Base-by-base conservation (phyloP, 2,113 vertebrate genomes). In the Heloderma charlesbogerti region DNA sequence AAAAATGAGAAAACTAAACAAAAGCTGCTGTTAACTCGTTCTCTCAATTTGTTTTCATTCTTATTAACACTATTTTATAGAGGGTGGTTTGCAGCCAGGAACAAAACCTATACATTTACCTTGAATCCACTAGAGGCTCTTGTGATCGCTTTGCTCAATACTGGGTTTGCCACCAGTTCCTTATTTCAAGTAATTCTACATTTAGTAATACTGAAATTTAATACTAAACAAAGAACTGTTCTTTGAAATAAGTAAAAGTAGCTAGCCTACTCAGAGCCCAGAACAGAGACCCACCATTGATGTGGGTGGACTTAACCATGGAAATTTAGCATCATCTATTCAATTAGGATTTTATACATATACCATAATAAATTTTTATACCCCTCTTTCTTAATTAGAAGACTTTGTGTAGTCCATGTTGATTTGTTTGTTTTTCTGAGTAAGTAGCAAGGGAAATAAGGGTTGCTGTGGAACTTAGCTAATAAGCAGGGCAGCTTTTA, bases 311-410 rank as follows among this genome's bases (percentile, higher is more conserved):
- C 29, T 6, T 31, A 66, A 88, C 6, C 77, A n/a, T 57, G n/a
- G 54, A 27, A 37, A 77, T 48, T 78, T n/a, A 48, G 43, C 57
- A 80, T 13, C 10, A 45, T 45, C 29, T 86, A 10, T 27, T 72
- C 87, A 37, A 6, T 75, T 3, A 12, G 84, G 75, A 92, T 77
- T 63, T 89, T 94, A 75, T 57, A n/a, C 27, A 88, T 27, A 91
- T 40, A 29, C 1, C 45, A 12, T 74, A 25, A 60, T 27, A 66
- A 43, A 34, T 10, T 48, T 67, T 34, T 84, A 63, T 37, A 31
- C 1, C 40, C 18, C 27, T 15, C 29, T 69, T 69, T 63, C 15
- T 15, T n/a, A 15, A 86, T 48, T 3, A 29, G 31, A 86, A 71
- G 15, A 81, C 15, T 57, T 82, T 54, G 34, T 31, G 57, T 15